These are phyloP conservation scores for Microplitis deprimator DNA, from an alignment of 2,888 invertebrate species.

Conservation along the genomic window DNA sequence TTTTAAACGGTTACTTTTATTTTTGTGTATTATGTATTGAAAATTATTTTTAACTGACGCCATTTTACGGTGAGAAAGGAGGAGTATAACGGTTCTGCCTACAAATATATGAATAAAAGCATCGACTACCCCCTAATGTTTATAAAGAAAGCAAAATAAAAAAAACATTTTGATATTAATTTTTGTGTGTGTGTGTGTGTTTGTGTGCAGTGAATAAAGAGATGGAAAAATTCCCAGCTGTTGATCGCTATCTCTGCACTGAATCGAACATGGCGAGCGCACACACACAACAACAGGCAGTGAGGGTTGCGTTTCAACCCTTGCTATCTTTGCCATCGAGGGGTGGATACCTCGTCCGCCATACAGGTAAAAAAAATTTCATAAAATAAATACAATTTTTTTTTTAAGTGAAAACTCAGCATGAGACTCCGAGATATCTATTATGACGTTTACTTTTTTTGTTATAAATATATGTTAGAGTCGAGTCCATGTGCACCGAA, in stretches of 20 bases:
- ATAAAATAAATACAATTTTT: constrained; percentile 14
- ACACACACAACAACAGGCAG: constrained; percentile 39
- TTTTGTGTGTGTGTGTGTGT: not conserved
- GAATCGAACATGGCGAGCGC: constrained; percentile 67
- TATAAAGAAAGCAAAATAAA: constrained; percentile 12
- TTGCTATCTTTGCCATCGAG: constrained; percentile 66
- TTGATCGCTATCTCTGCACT: constrained; percentile 60
- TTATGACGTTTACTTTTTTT: constrained; percentile 23
- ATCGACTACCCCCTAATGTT: constrained; percentile 28
- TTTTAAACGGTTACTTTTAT: not conserved
- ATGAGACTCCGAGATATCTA: not conserved
- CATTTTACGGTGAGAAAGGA: constrained; percentile 16
- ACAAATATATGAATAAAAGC: not conserved
- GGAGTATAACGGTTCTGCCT: constrained; percentile 23
- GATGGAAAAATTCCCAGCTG: constrained; percentile 69
- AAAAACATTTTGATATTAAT: constrained; percentile 20
- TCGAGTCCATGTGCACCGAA: not conserved
- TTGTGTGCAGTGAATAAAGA: constrained; percentile 22
- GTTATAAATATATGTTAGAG: constrained; percentile 7
- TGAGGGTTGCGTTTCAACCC: constrained; percentile 65
- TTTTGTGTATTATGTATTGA: not conserved
- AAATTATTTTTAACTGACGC: not conserved
- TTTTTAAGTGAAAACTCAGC: not conserved
- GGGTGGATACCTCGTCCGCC: constrained; percentile 49
- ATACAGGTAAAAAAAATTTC: constrained; percentile 42